Conservation (phyloP, 2,888 invertebrate genomes). For the Volucella bombylans region DNA sequence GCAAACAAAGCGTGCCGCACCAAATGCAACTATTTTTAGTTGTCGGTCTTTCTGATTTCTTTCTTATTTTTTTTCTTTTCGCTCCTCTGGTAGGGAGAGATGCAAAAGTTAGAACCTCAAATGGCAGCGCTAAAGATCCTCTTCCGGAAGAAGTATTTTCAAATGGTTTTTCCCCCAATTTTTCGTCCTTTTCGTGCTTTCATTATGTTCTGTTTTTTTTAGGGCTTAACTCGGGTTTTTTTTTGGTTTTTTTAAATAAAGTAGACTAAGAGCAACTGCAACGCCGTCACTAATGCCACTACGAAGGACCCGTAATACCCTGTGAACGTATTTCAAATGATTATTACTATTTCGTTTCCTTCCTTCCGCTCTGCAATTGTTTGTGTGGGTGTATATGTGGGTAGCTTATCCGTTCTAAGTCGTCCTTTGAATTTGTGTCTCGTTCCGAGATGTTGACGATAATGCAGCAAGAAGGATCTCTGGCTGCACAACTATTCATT, state of each 20-base stretch:
- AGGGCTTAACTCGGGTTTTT: constrained; percentile 39
- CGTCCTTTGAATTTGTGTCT: constrained; percentile 43
- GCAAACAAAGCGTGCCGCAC: constrained; percentile 41
- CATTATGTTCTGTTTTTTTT: constrained; percentile 29
- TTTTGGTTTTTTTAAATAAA: constrained; percentile 6
- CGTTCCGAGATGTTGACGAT: constrained; percentile 33
- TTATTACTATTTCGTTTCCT: constrained; percentile 60
- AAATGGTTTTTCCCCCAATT: constrained; percentile 42
- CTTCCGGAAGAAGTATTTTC: constrained; percentile 67
- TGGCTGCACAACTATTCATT: constrained; percentile 64
- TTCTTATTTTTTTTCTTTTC: too few relatives aligned
- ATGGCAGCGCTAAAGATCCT: constrained; percentile 67
- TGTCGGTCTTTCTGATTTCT: constrained; percentile 1
- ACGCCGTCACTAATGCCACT: constrained; percentile 69
- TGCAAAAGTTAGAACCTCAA: constrained; percentile 64
- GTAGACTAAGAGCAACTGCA: constrained; percentile 30
- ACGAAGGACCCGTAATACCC: constrained; percentile 61
- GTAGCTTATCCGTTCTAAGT: constrained; percentile 55
- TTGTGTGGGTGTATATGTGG: constrained; percentile 19
- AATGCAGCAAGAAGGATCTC: constrained; percentile 63
- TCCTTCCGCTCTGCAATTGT: constrained; percentile 21
- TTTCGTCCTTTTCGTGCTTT: constrained; percentile 2
- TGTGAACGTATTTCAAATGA: constrained; percentile 68
- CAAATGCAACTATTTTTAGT: constrained; percentile 17
- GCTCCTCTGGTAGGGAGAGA: constrained; percentile 25